Base-by-base conservation (phyloP, 2,888 invertebrate genomes). In the Cremastobaeus sp. region DNA sequence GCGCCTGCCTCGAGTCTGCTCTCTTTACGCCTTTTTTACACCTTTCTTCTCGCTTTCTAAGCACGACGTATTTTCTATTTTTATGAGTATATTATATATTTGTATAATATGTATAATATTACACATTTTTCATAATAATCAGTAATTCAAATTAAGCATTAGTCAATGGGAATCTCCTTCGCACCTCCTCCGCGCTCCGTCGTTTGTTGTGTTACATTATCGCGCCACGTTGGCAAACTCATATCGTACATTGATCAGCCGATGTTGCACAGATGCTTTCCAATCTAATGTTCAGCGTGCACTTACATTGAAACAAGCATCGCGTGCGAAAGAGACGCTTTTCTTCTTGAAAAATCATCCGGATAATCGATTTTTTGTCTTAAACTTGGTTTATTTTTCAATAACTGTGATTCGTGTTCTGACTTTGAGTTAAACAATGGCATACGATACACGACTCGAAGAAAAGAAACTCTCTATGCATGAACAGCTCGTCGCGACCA, bases 161-260 rank as follows among this genome's bases (percentile, higher is more conserved):
- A 77, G 76, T 77, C 74, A 76, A 76, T 78, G 32, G 62, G 68
- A 78, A 80, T 77, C 74, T 76, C 69, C 64, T 76, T 79, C 69
- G 77, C 76, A 75, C 62, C 65, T 66, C 78, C 60, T 75, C 65
- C 69, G 74, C 70, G 69, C 77, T 78, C 48, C 11, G 78, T 70
- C 73, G 69, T 69, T 79, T 77, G 79, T 77, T 80, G 79, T 79
- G 74, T 81, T 81, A 81, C 84, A 85, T 84, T 85, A 85, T 83
- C 84, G 25, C 25, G n/a, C n/a, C n/a, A n/a, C n/a, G n/a, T n/a
- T n/a, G n/a, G n/a, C n/a, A n/a, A n/a, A n/a, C n/a, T n/a, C n/a
- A n/a, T n/a, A n/a, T n/a, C n/a, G n/a, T n/a, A n/a, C n/a, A n/a
- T n/a, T n/a, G n/a, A n/a, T n/a, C n/a, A n/a, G n/a, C n/a, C n/a